phyloP scores from a whole-genome alignment of 1,140 invertebrate species.

The Araneus ventricosus region DNA sequence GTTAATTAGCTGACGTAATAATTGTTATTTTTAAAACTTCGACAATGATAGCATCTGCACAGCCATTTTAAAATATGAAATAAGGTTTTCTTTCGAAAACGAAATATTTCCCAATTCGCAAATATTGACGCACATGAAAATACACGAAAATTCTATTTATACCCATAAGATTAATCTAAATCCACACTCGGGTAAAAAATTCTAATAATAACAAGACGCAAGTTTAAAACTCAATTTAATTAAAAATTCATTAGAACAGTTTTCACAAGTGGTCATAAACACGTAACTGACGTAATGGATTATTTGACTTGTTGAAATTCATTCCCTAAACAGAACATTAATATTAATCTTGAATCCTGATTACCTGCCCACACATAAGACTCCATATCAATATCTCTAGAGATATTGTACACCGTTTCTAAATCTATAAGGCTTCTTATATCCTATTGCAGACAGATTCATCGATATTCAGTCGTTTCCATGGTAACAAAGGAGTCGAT shows the following conservation, averaged over 20 bases:
- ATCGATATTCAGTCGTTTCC: constrained; percentile 44
- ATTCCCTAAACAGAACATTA: constrained; percentile 6
- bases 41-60: too few species aligned
- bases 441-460: constrained; percentile 27
- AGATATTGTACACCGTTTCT: not conserved
- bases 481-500: constrained; percentile 46
- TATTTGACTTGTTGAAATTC: constrained; percentile 4
- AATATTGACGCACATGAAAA: too few species aligned
- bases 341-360: constrained; percentile 27
- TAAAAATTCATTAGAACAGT: not conserved
- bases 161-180: too few species aligned
- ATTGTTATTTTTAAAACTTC: too few species aligned
- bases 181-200: too few species aligned
- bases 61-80: too few species aligned
- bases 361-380: not conserved
- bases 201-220: too few species aligned
- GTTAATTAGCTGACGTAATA: too few species aligned
- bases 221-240: not conserved
- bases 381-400: not conserved
- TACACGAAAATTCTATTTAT: too few species aligned
- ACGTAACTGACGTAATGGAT: not conserved
- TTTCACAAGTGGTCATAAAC: not conserved
- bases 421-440: constrained; percentile 33
- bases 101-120: too few species aligned
- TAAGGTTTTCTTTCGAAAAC: too few species aligned